Conservation (phyloP, 2,113 vertebrate species). For the Stegastes partitus region DNA sequence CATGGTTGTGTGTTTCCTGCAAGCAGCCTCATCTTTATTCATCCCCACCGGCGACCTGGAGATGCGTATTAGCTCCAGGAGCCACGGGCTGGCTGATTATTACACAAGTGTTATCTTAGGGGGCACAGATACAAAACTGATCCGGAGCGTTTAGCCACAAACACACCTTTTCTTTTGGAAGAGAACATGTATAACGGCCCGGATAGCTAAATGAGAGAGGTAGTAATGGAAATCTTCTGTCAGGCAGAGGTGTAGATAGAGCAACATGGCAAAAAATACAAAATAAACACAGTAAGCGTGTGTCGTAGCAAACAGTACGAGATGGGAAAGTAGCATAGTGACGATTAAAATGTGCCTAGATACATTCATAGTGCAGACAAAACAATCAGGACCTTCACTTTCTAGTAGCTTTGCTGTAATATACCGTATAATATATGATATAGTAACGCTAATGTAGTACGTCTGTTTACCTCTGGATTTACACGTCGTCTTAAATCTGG, state of each 20-base stretch:
- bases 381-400: constrained; percentile 55
- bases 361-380: constrained; percentile 77
- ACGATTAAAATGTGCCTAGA: constrained; percentile 46
- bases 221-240: constrained; percentile 60
- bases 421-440: constrained; percentile 59
- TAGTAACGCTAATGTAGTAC: constrained; percentile 36
- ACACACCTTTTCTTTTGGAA: constrained; percentile 35
- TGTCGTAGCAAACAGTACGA: constrained; percentile 8
- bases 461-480: constrained; percentile 22
- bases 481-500: not conserved
- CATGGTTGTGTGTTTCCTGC: constrained; percentile 25
- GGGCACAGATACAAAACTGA: constrained; percentile 11
- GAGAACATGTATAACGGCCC: not conserved
- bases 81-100: constrained; percentile 34
- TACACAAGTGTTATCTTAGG: constrained; percentile 22
- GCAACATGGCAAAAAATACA: constrained; percentile 3
- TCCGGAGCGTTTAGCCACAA: constrained; percentile 8
- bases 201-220: constrained; percentile 46
- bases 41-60: constrained; percentile 22
- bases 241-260: constrained; percentile 17
- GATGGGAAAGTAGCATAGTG: constrained; percentile 11
- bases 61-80: constrained; percentile 33
- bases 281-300: constrained; percentile 15
- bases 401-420: constrained; percentile 40
- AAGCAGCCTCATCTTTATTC: constrained; percentile 51